Evolutionary conservation across 2,113 vertebrate species (phyloP).

Genomic region (Eonycteris spelaea): DNA sequence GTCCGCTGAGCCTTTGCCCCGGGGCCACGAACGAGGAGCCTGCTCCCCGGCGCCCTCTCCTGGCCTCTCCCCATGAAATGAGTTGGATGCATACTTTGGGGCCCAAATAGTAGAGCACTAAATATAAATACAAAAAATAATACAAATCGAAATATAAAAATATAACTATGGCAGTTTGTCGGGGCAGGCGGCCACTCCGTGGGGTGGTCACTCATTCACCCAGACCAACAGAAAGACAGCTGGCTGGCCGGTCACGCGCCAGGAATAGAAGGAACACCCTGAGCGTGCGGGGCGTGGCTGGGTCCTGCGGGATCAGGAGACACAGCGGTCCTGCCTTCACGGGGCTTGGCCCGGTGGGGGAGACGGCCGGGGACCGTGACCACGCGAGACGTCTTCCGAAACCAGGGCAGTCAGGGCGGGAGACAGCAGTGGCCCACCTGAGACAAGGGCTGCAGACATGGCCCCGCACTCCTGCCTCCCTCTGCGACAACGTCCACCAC

Average conservation of each 20-base stretch:
- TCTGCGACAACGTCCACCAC: accelerated
- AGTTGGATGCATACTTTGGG: accelerated
- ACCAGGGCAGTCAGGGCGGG: accelerated
- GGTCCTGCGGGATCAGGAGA: background rate
- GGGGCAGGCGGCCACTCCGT: accelerated
- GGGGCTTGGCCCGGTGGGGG: accelerated
- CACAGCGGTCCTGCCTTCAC: accelerated
- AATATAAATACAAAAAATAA: too few relatives aligned
- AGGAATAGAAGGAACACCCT: accelerated
- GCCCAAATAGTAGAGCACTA: background rate
- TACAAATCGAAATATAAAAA: too few relatives aligned
- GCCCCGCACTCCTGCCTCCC: accelerated
- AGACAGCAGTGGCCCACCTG: accelerated
- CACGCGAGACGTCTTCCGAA: accelerated
- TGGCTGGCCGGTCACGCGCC: background rate
- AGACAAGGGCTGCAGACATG: accelerated
- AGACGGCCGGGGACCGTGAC: too few relatives aligned
- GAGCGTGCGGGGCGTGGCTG: accelerated
- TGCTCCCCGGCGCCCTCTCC: conserved; percentile 38
- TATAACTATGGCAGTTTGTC: accelerated
- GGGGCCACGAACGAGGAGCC: too few relatives aligned
- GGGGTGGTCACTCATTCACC: background rate
- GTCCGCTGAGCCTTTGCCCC: accelerated
- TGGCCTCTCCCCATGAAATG: background rate
- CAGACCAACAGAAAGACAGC: accelerated